Conservation (phyloP, 2,113 vertebrate genomes). For the Balaenoptera acutorostrata region DNA sequence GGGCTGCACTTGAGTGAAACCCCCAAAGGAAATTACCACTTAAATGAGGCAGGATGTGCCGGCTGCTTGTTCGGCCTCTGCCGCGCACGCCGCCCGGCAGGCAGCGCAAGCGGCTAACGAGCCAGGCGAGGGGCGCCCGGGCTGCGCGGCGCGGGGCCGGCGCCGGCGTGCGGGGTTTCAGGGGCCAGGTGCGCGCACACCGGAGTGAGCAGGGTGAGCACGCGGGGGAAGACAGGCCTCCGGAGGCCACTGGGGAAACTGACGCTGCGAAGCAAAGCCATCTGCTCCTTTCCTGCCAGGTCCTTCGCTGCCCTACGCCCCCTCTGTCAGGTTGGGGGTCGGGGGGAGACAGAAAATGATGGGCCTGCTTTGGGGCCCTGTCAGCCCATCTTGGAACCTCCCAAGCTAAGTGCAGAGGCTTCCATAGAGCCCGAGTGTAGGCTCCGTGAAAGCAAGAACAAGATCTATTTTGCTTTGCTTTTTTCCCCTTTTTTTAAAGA, state of each 20-base stretch:
- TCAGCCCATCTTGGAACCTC: not conserved
- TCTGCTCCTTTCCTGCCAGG: not conserved
- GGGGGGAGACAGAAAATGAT: not conserved
- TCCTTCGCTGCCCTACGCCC: not conserved
- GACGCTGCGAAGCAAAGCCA: too few species aligned
- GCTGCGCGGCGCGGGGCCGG: rapidly evolving
- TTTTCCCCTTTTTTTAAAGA: not conserved
- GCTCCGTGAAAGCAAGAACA: not conserved
- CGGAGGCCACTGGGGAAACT: not conserved
- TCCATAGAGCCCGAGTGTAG: not conserved
- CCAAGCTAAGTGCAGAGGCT: too few species aligned
- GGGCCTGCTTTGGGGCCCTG: not conserved
- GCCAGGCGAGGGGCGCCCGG: not conserved
- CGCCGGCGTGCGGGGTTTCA: rapidly evolving
- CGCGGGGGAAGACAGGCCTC: not conserved
- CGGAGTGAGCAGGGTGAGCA: too few species aligned
- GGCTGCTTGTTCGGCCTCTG: slow-evolving; percentile 21
- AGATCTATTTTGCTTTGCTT: not conserved
- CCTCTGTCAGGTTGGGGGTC: not conserved
- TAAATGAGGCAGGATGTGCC: slow-evolving; percentile 60
- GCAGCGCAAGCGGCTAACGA: not conserved
- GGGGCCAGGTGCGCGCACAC: rapidly evolving
- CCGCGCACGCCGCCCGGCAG: not conserved
- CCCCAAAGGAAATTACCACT: slow-evolving; percentile 69
- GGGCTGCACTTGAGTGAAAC: slow-evolving; percentile 68